A percentile compares a stretch with the other conserved stretches of the same genome.
These are phyloP conservation scores for Chelonus formosanus DNA, from an alignment of 2,888 invertebrate species.

Conservation along the genomic window DNA sequence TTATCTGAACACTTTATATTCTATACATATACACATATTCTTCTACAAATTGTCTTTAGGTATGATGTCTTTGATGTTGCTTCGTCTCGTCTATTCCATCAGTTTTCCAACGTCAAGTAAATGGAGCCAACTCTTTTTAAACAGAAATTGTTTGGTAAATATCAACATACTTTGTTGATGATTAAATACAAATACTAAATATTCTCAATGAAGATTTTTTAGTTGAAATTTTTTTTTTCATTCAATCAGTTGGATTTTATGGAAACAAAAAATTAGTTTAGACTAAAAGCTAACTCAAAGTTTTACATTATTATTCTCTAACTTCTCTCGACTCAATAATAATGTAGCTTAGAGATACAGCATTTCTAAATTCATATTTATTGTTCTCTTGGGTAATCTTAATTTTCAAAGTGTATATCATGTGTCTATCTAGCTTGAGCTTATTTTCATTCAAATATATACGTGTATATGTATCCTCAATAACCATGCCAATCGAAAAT, in stretches of 20 bases:
- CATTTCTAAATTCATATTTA: slow-evolving; percentile 30
- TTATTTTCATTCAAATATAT: slow-evolving; percentile 10
- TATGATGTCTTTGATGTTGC: slow-evolving; percentile 28
- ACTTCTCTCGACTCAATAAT: slow-evolving; percentile 1
- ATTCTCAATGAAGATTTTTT: not conserved
- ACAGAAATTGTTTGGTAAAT: slow-evolving; percentile 23
- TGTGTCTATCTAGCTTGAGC: not conserved
- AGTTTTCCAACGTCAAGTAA: slow-evolving; percentile 40
- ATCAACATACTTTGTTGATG: slow-evolving; percentile 17
- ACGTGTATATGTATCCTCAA: slow-evolving; percentile 26
- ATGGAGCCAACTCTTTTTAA: slow-evolving; percentile 48
- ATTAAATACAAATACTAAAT: not conserved
- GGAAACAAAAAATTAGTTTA: too few relatives aligned
- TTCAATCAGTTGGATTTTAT: not conserved
- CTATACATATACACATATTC: slow-evolving; percentile 2
- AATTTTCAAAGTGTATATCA: slow-evolving; percentile 40
- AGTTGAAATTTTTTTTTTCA: slow-evolving; percentile 1
- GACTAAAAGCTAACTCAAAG: not conserved
- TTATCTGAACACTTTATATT: slow-evolving; percentile 10
- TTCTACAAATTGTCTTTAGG: slow-evolving; percentile 10
- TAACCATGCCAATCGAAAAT: slow-evolving; percentile 28
- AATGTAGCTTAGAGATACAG: not conserved
- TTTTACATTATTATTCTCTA: slow-evolving; percentile 1
- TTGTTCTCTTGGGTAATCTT: slow-evolving; percentile 54
- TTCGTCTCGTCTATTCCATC: slow-evolving; percentile 18